phyloP scores from a whole-genome alignment of 2,888 invertebrate species.

The Ctena decussata region DNA sequence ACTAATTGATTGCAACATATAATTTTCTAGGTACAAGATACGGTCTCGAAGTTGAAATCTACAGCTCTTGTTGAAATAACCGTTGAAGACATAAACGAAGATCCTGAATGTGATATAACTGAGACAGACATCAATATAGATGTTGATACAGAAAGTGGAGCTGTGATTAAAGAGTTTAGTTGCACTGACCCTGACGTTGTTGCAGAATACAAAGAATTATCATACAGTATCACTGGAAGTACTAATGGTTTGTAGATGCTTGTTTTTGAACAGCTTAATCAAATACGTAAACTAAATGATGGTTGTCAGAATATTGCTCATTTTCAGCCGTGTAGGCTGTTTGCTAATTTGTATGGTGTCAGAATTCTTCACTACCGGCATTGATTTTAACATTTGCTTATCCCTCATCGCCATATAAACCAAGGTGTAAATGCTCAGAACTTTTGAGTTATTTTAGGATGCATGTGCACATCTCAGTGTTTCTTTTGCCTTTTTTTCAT shows the following conservation, averaged over 20 bases:
- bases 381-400: too few species aligned
- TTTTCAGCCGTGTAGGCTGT: too few species aligned
- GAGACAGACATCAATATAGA: background rate
- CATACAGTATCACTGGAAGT: background rate
- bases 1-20: background rate
- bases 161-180: constrained; percentile 23
- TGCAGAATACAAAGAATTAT: constrained; percentile 31
- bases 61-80: constrained; percentile 50
- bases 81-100: constrained; percentile 59
- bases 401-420: too few species aligned
- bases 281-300: too few species aligned
- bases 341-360: too few species aligned
- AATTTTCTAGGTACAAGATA: constrained; percentile 52
- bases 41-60: constrained; percentile 48
- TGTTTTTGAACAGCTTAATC: too few species aligned
- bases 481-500: too few species aligned
- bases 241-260: constrained; percentile 17
- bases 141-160: constrained; percentile 24
- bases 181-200: constrained; percentile 57
- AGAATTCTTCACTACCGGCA: too few species aligned
- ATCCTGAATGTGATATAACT: constrained; percentile 38
- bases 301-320: too few species aligned
- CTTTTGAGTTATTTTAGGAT: too few species aligned
- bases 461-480: too few species aligned
- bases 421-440: too few species aligned